These are phyloP conservation scores for Neodiprion lecontei DNA, from an alignment of 1,140 invertebrate genomes.

Conservation along the genomic window DNA sequence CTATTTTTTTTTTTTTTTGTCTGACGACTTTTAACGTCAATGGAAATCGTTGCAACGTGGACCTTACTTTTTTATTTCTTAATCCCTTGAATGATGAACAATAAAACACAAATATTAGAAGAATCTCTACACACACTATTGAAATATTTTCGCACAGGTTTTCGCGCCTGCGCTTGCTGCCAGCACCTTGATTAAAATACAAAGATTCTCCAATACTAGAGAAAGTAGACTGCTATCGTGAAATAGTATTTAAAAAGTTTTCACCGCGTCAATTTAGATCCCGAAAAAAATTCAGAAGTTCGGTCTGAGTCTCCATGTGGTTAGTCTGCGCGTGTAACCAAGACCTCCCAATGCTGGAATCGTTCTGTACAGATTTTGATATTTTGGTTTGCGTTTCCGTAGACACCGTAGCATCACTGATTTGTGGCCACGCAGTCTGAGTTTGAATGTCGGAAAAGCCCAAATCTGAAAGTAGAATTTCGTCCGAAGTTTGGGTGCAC, in stretches of 20 bases:
- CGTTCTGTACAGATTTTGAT: slow-evolving; percentile 26
- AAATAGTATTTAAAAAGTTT: no score
- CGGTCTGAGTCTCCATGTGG: slow-evolving; percentile 61
- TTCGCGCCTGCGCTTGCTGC: no score
- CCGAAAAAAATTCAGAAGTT: slow-evolving; percentile 56
- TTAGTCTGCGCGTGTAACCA: slow-evolving; percentile 52
- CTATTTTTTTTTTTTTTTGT: not conserved
- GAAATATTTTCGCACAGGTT: no score
- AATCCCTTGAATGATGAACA: no score
- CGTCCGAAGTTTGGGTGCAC: slow-evolving; percentile 69
- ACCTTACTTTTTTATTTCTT: no score
- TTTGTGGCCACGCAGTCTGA: slow-evolving; percentile 63
- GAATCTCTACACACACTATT: no score
- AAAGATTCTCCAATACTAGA: no score
- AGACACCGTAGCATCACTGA: slow-evolving; percentile 52
- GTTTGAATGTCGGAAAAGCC: slow-evolving; percentile 68
- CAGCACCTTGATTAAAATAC: no score
- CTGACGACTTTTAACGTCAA: no score
- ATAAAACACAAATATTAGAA: no score
- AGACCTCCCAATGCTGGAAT: slow-evolving; percentile 29
- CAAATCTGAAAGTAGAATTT: slow-evolving; percentile 62
- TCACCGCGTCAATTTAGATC: slow-evolving; percentile 36
- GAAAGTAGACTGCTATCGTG: no score
- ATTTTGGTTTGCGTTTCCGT: slow-evolving; percentile 59
- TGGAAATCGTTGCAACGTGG: no score